Conservation (phyloP, 2,113 vertebrate genomes). For the Ammodytes marinus region DNA sequence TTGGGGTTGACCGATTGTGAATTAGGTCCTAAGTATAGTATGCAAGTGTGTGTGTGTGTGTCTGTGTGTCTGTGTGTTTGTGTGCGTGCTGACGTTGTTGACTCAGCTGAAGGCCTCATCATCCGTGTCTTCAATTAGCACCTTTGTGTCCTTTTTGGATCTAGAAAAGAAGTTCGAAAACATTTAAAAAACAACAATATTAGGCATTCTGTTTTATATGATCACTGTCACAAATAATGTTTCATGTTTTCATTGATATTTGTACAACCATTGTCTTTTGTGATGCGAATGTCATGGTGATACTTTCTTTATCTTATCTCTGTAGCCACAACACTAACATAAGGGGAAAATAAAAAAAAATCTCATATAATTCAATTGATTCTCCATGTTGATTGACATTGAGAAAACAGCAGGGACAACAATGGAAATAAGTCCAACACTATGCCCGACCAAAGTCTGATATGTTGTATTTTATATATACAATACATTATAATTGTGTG, state of each 20-base stretch:
- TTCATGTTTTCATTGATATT: neutral
- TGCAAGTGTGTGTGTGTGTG: conserved; percentile 14
- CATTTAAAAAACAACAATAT: neutral
- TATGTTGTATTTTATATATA: neutral
- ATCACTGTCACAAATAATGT: neutral
- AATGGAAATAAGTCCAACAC: neutral
- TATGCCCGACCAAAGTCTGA: neutral
- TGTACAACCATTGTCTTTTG: neutral
- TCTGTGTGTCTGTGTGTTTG: conserved; percentile 31
- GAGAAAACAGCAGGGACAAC: neutral
- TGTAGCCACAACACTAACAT: neutral
- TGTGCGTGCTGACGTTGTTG: conserved; percentile 30
- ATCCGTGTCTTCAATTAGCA: conserved; percentile 98
- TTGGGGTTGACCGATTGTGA: conserved; percentile 38
- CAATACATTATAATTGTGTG: neutral
- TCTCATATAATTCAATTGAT: too few relatives aligned
- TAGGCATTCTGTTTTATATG: neutral
- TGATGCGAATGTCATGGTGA: neutral
- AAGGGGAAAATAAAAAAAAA: too few relatives aligned
- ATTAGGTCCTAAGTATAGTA: conserved; percentile 67
- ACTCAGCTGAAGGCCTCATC: conserved; percentile 96
- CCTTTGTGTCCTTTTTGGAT: conserved; percentile 96
- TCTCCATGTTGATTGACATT: neutral
- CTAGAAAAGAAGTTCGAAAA: conserved; percentile 74
- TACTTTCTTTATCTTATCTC: neutral